A percentile compares a stretch with the other conserved stretches of the same genome.
Evolutionary conservation across 2,888 invertebrate genomes (phyloP).

Genomic region (Lycocerus yunnanus): DNA sequence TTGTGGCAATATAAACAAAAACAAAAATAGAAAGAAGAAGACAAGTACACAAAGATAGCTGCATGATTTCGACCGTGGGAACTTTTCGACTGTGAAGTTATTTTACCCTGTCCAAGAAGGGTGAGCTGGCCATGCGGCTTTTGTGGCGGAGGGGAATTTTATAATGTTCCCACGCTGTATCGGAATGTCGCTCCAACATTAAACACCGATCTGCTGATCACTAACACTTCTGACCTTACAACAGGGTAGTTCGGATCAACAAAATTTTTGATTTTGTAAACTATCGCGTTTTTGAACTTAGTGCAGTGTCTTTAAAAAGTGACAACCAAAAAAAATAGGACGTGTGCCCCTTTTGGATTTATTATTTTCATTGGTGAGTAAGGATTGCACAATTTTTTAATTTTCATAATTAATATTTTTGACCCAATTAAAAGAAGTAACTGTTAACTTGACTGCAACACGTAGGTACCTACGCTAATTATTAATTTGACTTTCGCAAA

Average conservation of each 20-base stretch:
- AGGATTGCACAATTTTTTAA: not conserved
- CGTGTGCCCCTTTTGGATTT: not conserved
- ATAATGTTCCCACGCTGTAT: conserved; percentile 43
- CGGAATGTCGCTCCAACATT: conserved; percentile 40
- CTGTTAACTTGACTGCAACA: not conserved
- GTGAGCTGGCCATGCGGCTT: conserved; percentile 34
- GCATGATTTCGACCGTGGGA: conserved; percentile 35
- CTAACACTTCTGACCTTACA: conserved; percentile 34
- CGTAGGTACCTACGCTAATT: too few relatives aligned
- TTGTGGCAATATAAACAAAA: not conserved
- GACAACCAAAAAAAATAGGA: not conserved
- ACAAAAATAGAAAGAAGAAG: conserved; percentile 4
- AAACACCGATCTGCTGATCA: conserved; percentile 31
- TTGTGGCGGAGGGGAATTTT: conserved; percentile 34
- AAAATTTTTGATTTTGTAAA: conserved; percentile 4
- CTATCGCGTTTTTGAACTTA: not conserved
- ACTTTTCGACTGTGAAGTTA: conserved; percentile 38
- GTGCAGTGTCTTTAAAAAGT: not conserved
- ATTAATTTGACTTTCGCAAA: not conserved
- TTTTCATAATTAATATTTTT: not conserved
- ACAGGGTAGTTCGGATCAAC: conserved; percentile 30
- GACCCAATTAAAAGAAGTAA: not conserved
- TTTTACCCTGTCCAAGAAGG: conserved; percentile 40
- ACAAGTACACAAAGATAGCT: not conserved
- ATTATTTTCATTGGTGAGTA: not conserved